These are phyloP conservation scores for Stenodera caucasica DNA, from an alignment of 2,888 invertebrate species.

Conservation along the genomic window DNA sequence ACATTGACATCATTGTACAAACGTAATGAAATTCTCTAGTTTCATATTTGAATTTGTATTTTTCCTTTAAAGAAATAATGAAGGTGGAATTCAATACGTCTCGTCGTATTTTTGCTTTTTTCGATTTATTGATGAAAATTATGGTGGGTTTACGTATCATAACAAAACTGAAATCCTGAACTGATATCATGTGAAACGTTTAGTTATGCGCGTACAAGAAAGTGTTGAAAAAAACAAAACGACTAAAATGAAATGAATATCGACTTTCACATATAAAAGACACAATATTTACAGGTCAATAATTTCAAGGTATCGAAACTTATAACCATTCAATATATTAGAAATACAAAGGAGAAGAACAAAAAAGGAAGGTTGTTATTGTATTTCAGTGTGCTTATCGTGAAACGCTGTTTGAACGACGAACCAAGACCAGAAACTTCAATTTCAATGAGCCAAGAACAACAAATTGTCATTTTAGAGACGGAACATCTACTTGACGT, in stretches of 20 bases:
- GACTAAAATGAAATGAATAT: slow-evolving; percentile 25
- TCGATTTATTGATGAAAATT: not conserved
- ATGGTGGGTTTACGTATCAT: not conserved
- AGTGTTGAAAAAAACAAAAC: not conserved
- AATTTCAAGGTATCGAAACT: slow-evolving; percentile 25
- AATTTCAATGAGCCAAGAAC: slow-evolving; percentile 48
- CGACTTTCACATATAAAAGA: slow-evolving; percentile 28
- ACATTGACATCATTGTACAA: not conserved
- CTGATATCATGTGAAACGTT: not conserved
- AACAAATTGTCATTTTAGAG: slow-evolving; percentile 50
- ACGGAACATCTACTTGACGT: slow-evolving; percentile 40
- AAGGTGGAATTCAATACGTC: not conserved
- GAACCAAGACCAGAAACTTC: slow-evolving; percentile 34
- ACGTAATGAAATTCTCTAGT: slow-evolving; percentile 10
- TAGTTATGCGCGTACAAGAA: not conserved
- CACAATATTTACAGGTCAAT: slow-evolving; percentile 33
- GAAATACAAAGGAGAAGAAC: slow-evolving; percentile 18
- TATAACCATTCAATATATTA: slow-evolving; percentile 18
- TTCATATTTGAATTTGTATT: slow-evolving; percentile 12
- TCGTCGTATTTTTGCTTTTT: not conserved
- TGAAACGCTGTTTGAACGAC: slow-evolving; percentile 12
- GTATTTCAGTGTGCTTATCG: slow-evolving; percentile 26
- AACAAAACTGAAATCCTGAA: not conserved
- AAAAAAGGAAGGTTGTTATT: slow-evolving; percentile 12
- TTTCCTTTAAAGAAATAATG: slow-evolving; percentile 1